A percentile compares a stretch with the other conserved stretches of the same genome.
These are phyloP conservation scores for Hypanus sabinus DNA, from an alignment of 2,113 vertebrate genomes.

Conservation along the genomic window DNA sequence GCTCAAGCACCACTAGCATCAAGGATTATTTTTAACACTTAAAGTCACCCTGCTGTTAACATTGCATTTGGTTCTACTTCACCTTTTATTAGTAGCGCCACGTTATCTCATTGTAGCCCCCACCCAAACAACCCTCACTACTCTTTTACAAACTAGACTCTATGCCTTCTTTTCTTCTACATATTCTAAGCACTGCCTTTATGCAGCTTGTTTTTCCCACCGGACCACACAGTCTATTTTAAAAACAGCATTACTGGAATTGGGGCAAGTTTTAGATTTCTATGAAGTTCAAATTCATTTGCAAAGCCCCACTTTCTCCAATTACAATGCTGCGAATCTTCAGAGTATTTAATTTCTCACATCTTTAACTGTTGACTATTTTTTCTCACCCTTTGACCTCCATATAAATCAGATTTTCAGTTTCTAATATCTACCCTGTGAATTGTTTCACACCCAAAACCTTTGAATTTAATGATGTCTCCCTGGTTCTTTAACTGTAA, in stretches of 20 bases:
- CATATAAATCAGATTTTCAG: conserved; percentile 28
- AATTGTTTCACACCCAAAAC: background rate
- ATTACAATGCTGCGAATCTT: conserved; percentile 23
- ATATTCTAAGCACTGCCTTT: background rate
- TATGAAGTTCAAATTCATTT: conserved; percentile 12
- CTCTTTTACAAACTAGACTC: background rate
- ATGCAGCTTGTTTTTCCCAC: background rate
- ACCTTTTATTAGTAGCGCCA: background rate
- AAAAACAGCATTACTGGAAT: conserved; percentile 16
- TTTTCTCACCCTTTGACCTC: conserved; percentile 27
- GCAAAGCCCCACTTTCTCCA: background rate
- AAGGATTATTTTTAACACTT: background rate
- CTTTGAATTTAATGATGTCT: conserved; percentile 26
- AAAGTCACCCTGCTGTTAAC: background rate
- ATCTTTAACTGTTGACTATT: conserved; percentile 28
- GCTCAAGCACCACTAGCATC: too few relatives aligned
- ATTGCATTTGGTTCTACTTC: background rate
- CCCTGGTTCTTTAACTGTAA: conserved; percentile 9
- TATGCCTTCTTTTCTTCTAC: background rate
- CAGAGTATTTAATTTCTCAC: conserved; percentile 33
- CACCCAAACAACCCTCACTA: background rate
- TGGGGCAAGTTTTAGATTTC: conserved; percentile 18
- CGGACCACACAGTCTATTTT: background rate
- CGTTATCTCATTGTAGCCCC: background rate
- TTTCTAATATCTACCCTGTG: conserved; percentile 29